A percentile compares a stretch with the other conserved stretches of the same genome.
phyloP scores from a whole-genome alignment of 2,888 invertebrate genomes.

The Nephrotoma flavescens region DNA sequence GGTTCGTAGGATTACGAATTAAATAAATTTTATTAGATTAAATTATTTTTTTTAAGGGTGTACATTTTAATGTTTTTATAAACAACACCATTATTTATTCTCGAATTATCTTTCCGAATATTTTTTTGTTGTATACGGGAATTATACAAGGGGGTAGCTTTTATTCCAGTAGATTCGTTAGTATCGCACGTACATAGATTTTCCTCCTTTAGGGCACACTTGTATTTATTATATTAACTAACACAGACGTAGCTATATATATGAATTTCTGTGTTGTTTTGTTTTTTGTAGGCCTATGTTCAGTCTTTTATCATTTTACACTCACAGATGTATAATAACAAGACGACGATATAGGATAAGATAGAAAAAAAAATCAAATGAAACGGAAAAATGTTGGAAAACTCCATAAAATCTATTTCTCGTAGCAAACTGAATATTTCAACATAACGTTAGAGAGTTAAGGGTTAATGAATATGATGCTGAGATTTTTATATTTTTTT shows the following conservation, averaged over 20 bases:
- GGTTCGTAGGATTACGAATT: neutral
- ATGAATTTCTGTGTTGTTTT: neutral
- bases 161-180: neutral
- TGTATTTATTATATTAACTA: neutral
- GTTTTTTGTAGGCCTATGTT: neutral
- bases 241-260: neutral
- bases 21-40: neutral
- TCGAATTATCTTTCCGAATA: neutral
- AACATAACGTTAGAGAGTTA: neutral
- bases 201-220: neutral
- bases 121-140: neutral
- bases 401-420: neutral
- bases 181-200: neutral
- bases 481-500: neutral
- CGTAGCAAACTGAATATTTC: neutral
- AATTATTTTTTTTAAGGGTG: neutral
- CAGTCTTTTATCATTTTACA: neutral
- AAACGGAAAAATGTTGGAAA: neutral
- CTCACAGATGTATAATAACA: neutral
- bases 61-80: neutral
- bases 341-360: neutral
- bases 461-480: neutral
- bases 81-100: constrained; percentile 1
- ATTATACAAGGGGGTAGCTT: neutral
- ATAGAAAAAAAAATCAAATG: neutral